Evolutionary conservation across 2,888 invertebrate species (phyloP), one percentile per base, ranked within the genome.

Genomic region (Steromphala cineraria): DNA sequence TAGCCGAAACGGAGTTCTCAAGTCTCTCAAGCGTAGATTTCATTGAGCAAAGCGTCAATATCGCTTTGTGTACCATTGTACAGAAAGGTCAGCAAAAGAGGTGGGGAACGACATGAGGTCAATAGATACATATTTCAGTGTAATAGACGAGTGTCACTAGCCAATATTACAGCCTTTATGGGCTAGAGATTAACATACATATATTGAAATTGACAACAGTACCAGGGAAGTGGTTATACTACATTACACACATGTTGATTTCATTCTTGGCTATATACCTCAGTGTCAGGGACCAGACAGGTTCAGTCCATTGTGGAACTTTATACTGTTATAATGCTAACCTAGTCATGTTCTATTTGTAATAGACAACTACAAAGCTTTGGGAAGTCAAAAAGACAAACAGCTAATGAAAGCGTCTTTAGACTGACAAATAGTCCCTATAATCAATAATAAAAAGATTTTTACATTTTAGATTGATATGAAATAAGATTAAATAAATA

Each of bases 211-310:
- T 8, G 36, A 71, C 71, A 40, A 71, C 40, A 71, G 71, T 71
- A 36, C 1, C 19, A 10, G 62, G 36, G 19, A 28, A 10, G 71
- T 17, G 17, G 40, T 40, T 31, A 36, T 36, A 31, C 36, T 19
- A 36, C 36, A 71, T 71, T 71, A 71, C 40, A 62, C 62, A 71
- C 71, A 36, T 71, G 40, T 36, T 71, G 71, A 71, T 71, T 71
- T 71, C 71, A 71, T 24, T 56, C 56, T 46, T 46, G 46, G 46
- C 13, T 46, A 10, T 46, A 46, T 46, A 46, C 13, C 4, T 46
- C 10, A 46, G 46, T 46, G 46, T 10, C 7, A 10, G 46, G 13
- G 46, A 5, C 1, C 1, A 13, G 46, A 46, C 10, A 46, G 46
- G 1, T 13, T 10, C 46, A 46, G 46, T 46, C 36, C 36, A 36